Base-by-base conservation (phyloP, 2,888 invertebrate species). In the Leucozona laternaria region DNA sequence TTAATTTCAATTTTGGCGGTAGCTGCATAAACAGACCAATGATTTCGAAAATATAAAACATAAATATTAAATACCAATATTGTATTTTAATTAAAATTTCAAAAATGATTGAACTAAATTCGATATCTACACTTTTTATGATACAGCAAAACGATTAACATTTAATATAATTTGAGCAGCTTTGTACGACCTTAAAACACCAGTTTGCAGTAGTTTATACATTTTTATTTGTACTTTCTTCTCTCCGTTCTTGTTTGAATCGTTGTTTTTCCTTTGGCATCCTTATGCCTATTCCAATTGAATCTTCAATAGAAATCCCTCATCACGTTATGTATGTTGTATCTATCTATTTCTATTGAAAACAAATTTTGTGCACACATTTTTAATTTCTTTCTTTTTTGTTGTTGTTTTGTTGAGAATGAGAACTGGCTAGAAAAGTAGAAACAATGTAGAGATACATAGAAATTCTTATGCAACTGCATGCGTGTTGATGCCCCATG, bases 401-500 rank as follows among this genome's bases (percentile, higher is more conserved):
- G 22, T 15, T 50, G 50, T 31, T 75, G 5, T 68, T 60, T 45
- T 48, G 45, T 57, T 72, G 53, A 55, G 57, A 64, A 75, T 72
- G 53, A 55, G 57, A 64, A 75, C 8, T 53, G 25, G 10, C 11
- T 22, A 53, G 50, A 15, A 64, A 64, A 43, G 20, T 22, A 34
- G 66, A 37, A 68, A 79, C 78, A 82, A 78, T 82, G 81, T 75
- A 57, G 50, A 68, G 68, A 68, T 68, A 66, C 50, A 73, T 45
- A 75, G 70, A 71, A 53, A 64, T 78, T 82, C 86, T 86, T 86
- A 86, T 86, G 85, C 70, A 73, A 62, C 62, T 85, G 81, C 85
- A 81, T 85, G 86, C 86, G 86, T 86, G 78, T 82, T 82, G 86
- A 86, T 73, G 73, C 62, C 40, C 64, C 79, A 75, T 86, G 82